Evolutionary conservation across 2,113 vertebrate genomes (phyloP), one percentile per base, ranked within the genome.

Genomic region (Piprites chloris): DNA sequence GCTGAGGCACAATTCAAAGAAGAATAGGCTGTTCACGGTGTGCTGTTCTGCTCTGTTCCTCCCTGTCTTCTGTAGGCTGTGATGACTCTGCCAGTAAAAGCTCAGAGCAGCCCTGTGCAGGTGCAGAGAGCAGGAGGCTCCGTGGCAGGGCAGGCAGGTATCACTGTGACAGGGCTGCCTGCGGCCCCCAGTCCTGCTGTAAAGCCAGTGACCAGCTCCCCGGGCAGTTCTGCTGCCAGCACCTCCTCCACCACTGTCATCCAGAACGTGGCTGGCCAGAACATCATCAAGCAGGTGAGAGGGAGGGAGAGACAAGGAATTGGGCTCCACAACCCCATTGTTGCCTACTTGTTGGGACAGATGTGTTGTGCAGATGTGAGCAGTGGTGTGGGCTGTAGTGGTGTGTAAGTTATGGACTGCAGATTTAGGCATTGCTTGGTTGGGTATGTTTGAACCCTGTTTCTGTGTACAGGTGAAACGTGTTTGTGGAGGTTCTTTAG

Each of bases 251-350:
- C 98, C 9, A 76, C 99, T 1, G 91, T 99, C 74, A 98, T 99
- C 79, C 99, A 99, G 96, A 99, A 99, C 0, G 97, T 99, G 22
- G 92, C 98, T 62, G 98, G 98, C 71, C 98, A 99, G 47, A 99
- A 97, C 96, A 99, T 99, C 69, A 98, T 99, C 97, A 99, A 99
- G 97, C 99, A 99, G 99, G 99, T 99, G 63, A 82, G 89, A 61
- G 61, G 13, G 16, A 30, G 63, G 17, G 15, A 66, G 49, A 44
- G 35, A 44, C 12, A 14, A 74, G 28, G 49, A 62, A 10, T 9
- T 66, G 23, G 22, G 35, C 11, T 79, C 11, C 28, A 11, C 0
- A 0, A 42, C 15, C 28, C 26, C 5, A 30, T 42, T 4, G 14
- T 74, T 90, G 47, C 8, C 21, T 12, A 1, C 35, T 81, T 68